Conservation (phyloP, 2,888 invertebrate genomes). For the Muscina levida region DNA sequence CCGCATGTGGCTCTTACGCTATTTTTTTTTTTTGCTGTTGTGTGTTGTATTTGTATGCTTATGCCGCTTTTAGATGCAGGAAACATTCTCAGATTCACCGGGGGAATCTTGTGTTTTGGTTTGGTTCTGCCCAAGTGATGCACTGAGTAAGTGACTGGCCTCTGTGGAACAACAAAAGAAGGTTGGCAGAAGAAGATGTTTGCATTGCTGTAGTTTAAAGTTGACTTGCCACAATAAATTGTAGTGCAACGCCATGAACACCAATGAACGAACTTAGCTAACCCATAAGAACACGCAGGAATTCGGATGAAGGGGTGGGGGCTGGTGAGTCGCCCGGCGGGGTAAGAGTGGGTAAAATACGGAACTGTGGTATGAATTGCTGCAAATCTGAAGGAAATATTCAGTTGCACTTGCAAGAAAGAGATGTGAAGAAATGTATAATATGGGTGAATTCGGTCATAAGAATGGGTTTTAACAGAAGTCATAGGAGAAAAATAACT, state of each 20-base stretch:
- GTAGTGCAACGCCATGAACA: constrained; percentile 38
- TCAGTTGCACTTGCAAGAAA: too few species aligned
- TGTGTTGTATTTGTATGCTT: not conserved
- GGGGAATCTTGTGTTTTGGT: constrained; percentile 29
- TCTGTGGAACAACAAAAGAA: constrained; percentile 5
- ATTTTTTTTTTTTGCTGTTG: not conserved
- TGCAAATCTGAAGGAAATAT: too few species aligned
- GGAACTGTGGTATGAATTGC: too few species aligned
- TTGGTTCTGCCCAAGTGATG: not conserved
- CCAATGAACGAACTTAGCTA: too few species aligned
- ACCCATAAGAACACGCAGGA: too few species aligned
- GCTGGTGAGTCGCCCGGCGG: too few species aligned
- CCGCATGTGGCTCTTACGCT: constrained; percentile 42
- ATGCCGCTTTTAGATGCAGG: not conserved
- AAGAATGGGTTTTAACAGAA: too few species aligned
- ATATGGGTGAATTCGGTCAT: too few species aligned
- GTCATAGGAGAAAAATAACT: too few species aligned
- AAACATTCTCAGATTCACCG: not conserved
- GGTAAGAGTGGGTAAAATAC: too few species aligned
- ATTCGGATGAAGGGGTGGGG: too few species aligned
- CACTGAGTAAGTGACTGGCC: constrained; percentile 50
- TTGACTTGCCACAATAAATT: constrained; percentile 61
- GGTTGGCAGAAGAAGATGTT: constrained; percentile 23
- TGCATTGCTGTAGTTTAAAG: constrained; percentile 52
- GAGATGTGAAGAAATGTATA: too few species aligned